Percentiles rank a stretch among this genome's conserved stretches.
Evolutionary conservation across 1,140 invertebrate species (phyloP).

Genomic region (Drosophila biarmipes): DNA sequence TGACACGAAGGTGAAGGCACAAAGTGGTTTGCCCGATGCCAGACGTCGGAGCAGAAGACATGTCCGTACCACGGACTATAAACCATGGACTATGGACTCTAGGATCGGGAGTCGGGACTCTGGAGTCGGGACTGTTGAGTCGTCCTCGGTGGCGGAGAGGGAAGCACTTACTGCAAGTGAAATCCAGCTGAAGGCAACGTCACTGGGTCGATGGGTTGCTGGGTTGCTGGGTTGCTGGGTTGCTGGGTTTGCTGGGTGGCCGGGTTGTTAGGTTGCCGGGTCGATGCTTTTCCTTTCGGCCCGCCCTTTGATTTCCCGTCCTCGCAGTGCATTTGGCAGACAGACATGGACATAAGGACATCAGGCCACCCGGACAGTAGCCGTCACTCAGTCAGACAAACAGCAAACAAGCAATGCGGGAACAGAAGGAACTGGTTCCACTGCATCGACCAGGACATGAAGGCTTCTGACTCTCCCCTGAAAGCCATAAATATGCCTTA

Average conservation of each 20-base stretch:
- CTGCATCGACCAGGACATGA: constrained; percentile 5
- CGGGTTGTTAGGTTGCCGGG: constrained; percentile 50
- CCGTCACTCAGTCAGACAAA: constrained; percentile 69
- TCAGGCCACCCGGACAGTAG: constrained; percentile 6
- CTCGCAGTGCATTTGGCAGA: constrained; percentile 11
- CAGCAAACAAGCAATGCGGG: constrained; percentile 24
- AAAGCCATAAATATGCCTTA: background rate
- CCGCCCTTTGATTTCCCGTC: constrained; percentile 16
- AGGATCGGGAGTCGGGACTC: background rate
- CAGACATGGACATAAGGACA: constrained; percentile 4
- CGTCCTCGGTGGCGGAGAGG: constrained; percentile 29
- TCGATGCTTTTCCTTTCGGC: constrained; percentile 25
- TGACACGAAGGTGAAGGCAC: constrained; percentile 73
- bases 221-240: too few relatives aligned
- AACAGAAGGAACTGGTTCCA: constrained; percentile 10
- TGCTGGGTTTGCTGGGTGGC: constrained; percentile 46
- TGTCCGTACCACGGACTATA: background rate
- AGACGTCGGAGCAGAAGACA: constrained; percentile 21
- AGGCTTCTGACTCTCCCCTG: too few relatives aligned
- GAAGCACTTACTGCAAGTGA: constrained; percentile 79
- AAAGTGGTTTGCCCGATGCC: constrained; percentile 63
- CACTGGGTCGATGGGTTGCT: constrained; percentile 65
- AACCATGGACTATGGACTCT: background rate
- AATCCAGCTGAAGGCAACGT: constrained; percentile 59
- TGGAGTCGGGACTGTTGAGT: background rate